phyloP scores from a whole-genome alignment of 2,113 vertebrate species.

The Cynopterus brachyotis region DNA sequence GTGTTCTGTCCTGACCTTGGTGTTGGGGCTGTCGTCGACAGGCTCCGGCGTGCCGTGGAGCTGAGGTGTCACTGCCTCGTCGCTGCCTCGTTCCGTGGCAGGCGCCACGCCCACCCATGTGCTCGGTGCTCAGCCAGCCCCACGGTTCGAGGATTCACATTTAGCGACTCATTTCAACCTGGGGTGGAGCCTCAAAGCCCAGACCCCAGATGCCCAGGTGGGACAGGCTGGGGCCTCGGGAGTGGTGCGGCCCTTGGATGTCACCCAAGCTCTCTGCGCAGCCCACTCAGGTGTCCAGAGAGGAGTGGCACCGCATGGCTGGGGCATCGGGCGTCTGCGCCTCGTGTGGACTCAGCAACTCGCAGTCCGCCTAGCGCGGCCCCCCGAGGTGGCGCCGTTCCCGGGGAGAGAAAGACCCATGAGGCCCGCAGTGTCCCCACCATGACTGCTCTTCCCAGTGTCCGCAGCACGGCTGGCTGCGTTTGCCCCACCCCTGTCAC shows the following conservation, averaged over 20 bases:
- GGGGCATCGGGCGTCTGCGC: neutral
- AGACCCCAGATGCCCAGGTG: neutral
- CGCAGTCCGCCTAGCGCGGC: too few species aligned
- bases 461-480: neutral
- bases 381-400: too few species aligned
- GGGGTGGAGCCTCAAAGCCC: neutral
- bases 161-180: neutral
- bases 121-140: neutral
- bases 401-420: too few species aligned
- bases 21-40: neutral
- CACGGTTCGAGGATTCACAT: neutral
- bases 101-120: fast-evolving
- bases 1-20: conserved; percentile 46
- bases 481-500: neutral
- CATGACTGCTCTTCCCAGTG: neutral
- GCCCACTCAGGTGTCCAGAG: neutral
- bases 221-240: neutral
- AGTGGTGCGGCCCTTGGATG: neutral
- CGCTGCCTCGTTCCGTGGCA: fast-evolving
- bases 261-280: neutral
- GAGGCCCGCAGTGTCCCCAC: fast-evolving
- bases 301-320: fast-evolving
- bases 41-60: neutral
- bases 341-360: too few species aligned
- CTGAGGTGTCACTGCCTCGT: fast-evolving